Evolutionary conservation across 2,113 vertebrate genomes (phyloP).

Genomic region (Thomomys bottae): DNA sequence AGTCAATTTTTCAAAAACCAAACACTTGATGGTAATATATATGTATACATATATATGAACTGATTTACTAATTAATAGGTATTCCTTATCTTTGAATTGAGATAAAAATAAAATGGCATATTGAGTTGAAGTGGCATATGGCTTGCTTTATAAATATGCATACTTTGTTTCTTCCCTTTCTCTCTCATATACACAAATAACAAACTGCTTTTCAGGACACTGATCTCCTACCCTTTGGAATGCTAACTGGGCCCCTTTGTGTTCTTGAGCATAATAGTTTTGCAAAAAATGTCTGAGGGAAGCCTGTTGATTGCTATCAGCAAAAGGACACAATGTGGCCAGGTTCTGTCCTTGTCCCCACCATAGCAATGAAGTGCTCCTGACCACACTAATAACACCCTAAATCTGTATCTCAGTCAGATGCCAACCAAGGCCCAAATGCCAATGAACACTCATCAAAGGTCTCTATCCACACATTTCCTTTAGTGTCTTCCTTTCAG

Average conservation of each 20-base stretch:
- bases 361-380: background rate
- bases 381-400: background rate
- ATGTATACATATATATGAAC: background rate
- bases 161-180: slow-evolving; percentile 20
- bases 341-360: background rate
- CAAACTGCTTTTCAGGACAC: background rate
- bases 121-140: slow-evolving; percentile 57
- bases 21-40: slow-evolving; percentile 11
- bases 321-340: background rate
- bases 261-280: background rate
- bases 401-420: background rate
- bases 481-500: background rate
- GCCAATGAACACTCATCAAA: background rate
- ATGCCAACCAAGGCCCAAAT: background rate
- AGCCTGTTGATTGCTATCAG: background rate
- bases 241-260: background rate
- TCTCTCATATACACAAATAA: slow-evolving; percentile 21
- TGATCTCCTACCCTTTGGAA: slow-evolving; percentile 32
- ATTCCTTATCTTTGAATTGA: slow-evolving; percentile 40
- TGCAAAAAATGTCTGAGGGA: background rate
- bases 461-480: background rate
- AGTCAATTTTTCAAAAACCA: slow-evolving; percentile 16
- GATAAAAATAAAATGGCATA: slow-evolving; percentile 64
- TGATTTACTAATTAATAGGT: slow-evolving; percentile 46
- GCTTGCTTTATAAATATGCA: slow-evolving; percentile 65